phyloP scores from a whole-genome alignment of 2,113 vertebrate genomes.

The Campylomormyrus tamandua region DNA sequence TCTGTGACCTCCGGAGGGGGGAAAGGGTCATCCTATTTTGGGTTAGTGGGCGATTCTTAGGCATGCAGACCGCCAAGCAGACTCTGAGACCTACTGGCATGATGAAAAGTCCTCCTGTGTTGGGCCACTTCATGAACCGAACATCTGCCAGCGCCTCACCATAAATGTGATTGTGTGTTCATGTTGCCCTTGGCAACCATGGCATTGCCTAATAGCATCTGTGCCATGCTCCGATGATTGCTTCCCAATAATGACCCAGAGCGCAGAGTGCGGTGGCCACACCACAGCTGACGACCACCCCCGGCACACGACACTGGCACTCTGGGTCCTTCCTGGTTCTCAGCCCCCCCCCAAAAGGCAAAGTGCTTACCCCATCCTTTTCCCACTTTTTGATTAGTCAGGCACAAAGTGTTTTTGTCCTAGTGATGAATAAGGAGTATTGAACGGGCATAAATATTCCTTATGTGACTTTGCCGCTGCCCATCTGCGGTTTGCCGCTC shows the following conservation, averaged over 20 bases:
- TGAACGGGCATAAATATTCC: slow-evolving; percentile 8
- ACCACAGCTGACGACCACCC: neutral
- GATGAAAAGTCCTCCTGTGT: neutral
- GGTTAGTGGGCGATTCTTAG: neutral
- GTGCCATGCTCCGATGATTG: neutral
- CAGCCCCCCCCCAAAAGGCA: neutral
- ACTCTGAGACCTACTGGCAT: neutral
- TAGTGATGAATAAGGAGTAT: slow-evolving; percentile 27
- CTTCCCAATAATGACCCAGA: neutral
- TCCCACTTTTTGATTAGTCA: slow-evolving; percentile 29
- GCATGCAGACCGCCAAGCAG: neutral
- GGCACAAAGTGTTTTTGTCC: slow-evolving; percentile 14
- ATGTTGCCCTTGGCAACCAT: neutral
- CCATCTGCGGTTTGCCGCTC: neutral
- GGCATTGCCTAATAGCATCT: neutral
- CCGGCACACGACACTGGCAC: neutral
- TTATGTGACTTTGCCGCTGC: slow-evolving; percentile 12
- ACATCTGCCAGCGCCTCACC: neutral
- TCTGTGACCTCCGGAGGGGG: neutral
- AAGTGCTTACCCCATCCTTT: slow-evolving; percentile 12
- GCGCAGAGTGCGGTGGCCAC: neutral
- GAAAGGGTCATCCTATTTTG: neutral
- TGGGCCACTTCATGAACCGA: neutral
- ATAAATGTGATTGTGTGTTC: neutral
- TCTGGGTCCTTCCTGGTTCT: neutral